Base-by-base conservation (phyloP, 2,113 vertebrate genomes). In the Nibea coibor region DNA sequence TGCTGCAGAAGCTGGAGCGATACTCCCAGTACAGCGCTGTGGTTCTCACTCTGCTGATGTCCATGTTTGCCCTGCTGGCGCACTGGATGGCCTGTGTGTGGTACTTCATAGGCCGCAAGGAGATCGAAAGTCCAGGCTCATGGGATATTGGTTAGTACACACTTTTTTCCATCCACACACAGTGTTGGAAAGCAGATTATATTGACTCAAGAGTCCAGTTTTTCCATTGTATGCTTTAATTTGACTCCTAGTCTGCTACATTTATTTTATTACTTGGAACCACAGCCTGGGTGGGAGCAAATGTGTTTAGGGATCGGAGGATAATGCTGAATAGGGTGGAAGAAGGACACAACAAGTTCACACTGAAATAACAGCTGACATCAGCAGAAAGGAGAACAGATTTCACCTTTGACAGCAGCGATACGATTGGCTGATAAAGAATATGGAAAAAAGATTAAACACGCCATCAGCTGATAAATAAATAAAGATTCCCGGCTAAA, bases 1-100 rank as follows among this genome's bases (percentile, higher is more conserved):
- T 96, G 66, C 95, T 96, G 12, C 96, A 96, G 91, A 96, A 96
- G 88, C 85, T 96, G 86, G 96, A 96, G 86, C 95, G 96, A 0
- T 96, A 96, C 87, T 96, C 96, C 0, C 95, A 96, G 87, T 96
- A 96, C 93, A 96, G 96, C 47, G 94, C 96, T 0, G 96, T 96
- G 84, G 96, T 96, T 22, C 94, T 96, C 35, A 96, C 96, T 0
- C 92, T 96, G 84, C 95, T 96, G 47, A 96, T 96, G 96, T 96
- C 95, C 80, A 96, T 95, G 95, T 96, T 96, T 47, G 95, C 91
- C 35, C 87, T 96, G 88, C 93, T 96, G 69, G 95, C 96, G 19
- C 96, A 96, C 87, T 96, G 96, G 96, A 96, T 96, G 95, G 96
- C 95, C 54, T 96, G 96, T 42, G 93, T 96, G 67, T 96, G 96